These are phyloP conservation scores for Rhodeus uyekii DNA, from an alignment of 2,797 vertebrate genomes.

Conservation along the genomic window DNA sequence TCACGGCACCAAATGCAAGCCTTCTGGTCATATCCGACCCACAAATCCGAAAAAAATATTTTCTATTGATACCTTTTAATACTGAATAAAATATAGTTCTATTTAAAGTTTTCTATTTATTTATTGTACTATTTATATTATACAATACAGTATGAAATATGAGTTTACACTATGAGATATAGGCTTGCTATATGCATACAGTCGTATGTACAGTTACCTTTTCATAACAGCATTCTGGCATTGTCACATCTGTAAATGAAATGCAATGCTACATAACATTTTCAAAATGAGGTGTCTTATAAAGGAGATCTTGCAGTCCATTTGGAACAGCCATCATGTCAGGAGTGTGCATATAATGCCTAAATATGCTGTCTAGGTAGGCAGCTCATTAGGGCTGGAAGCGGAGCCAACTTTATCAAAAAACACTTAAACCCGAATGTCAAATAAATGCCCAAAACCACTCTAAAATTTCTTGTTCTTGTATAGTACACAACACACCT, in stretches of 20 bases:
- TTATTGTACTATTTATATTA: not conserved
- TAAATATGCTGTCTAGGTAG: not conserved
- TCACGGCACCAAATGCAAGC: no score
- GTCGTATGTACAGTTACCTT: no score
- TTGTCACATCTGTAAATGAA: no score
- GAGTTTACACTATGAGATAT: no score
- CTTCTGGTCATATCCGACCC: no score
- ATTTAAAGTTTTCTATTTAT: not conserved
- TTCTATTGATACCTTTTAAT: not conserved
- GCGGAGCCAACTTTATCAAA: not conserved
- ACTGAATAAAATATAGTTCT: not conserved
- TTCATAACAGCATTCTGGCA: no score
- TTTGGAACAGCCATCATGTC: not conserved
- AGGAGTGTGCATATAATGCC: not conserved
- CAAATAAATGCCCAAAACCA: not conserved
- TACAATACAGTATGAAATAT: not conserved
- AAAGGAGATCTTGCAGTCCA: no score
- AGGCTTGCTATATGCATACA: no score
- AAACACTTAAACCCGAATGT: not conserved
- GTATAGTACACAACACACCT: constrained; percentile 66
- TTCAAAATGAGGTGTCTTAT: no score
- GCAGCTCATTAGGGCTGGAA: not conserved
- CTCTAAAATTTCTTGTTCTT: not conserved
- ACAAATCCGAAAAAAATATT: no score
- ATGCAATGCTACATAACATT: not conserved